Evolutionary conservation across 2,113 vertebrate genomes (phyloP), one percentile per base, ranked within the genome.

Genomic region (Cephalopterus ornatus): DNA sequence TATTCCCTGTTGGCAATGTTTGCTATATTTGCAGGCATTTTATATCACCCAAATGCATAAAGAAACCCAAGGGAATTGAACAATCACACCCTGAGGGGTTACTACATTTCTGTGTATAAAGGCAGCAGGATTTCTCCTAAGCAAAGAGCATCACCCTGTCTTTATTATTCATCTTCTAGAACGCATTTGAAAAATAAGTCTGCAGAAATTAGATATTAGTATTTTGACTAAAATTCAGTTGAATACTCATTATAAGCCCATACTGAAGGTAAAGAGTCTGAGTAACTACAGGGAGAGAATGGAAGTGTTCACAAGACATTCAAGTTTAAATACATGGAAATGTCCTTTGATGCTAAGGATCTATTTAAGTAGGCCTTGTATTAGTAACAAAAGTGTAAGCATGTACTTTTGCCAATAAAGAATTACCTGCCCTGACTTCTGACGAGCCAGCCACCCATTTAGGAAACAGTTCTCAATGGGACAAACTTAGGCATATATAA

Each of bases 151-250:
- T 82, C 77, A 78, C 39, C 28, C 52, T 92, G 74, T 76, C 89
- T 84, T 89, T 78, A 72, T 22, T 58, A 81, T 37, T 93, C n/a
- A 85, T 78, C 52, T 78, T 87, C 88, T 91, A 79, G 53, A 92
- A 75, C n/a, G 49, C 26, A 77, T 70, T 42, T 86, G 58, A 87
- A 67, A 96, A 76, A 22, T 65, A 95, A 84, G 21, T 85, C 83
- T 78, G 28, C 9, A 50, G 62, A 93, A 94, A 76, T 5, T 16
- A 42, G 56, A 53, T 73, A 39, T 84, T 65, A 90, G n/a, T 46
- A 87, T 81, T 94, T 93, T 86, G 35, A 46, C 32, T 89, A 94
- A 93, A 87, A 79, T 78, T 85, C 52, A 62, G n/a, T 49, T 89
- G 56, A 89, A 62, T 70, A 75, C 26, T 93, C 21, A 35, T 86